phyloP scores from a whole-genome alignment of 2,888 invertebrate species.

The Cancer borealis region DNA sequence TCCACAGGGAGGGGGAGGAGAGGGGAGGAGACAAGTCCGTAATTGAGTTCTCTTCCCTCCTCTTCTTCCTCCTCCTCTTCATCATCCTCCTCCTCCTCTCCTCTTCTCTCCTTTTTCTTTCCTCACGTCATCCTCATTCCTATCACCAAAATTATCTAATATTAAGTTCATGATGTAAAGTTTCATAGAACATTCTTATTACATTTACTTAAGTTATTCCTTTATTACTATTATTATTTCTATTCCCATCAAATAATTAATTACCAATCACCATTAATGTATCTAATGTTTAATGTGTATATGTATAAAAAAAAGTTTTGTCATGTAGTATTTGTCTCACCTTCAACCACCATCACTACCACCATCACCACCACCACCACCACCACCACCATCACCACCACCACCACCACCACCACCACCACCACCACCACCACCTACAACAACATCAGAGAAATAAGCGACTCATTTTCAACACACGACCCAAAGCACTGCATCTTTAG shows the following conservation, averaged over 20 bases:
- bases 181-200: background rate
- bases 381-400: background rate
- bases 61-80: background rate
- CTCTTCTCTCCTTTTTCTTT: background rate
- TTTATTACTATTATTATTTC: background rate
- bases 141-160: background rate
- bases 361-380: background rate
- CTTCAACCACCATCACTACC: background rate
- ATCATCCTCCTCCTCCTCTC: background rate
- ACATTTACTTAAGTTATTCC: background rate
- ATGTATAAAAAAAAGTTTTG: too few species aligned
- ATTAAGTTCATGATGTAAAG: background rate
- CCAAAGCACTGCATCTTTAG: background rate
- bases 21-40: background rate
- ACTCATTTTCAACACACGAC: background rate
- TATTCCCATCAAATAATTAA: background rate
- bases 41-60: conserved; percentile 14
- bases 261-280: too few species aligned
- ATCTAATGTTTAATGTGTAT: background rate
- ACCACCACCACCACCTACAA: background rate
- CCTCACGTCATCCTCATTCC: background rate
- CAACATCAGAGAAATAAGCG: background rate
- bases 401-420: too few species aligned
- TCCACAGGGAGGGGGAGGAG: background rate
- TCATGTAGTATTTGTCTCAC: background rate